Percentiles rank a stretch among this genome's conserved stretches.
Evolutionary conservation across 2,888 invertebrate species (phyloP).

Genomic region (Eilema griseolum): DNA sequence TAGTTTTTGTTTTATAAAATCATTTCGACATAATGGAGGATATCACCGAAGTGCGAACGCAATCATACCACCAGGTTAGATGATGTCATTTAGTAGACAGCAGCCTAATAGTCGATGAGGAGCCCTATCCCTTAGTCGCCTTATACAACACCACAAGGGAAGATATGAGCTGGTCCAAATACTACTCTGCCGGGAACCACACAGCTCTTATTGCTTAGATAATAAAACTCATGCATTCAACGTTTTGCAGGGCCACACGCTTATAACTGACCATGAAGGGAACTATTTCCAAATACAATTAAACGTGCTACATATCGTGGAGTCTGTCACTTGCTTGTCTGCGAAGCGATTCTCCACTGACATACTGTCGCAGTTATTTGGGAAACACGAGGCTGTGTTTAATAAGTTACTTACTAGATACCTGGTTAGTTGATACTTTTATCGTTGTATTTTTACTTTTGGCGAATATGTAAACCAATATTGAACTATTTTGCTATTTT

Average conservation of each 20-base stretch:
- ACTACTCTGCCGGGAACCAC: too few relatives aligned
- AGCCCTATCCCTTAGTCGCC: too few relatives aligned
- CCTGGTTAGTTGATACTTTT: constrained; percentile 68
- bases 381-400: constrained; percentile 90
- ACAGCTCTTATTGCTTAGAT: too few relatives aligned
- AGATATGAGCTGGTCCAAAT: too few relatives aligned
- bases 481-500: background rate
- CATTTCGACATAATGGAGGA: too few relatives aligned
- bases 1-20: too few relatives aligned
- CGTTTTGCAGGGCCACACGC: constrained; percentile 82
- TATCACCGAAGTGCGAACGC: too few relatives aligned
- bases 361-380: constrained; percentile 89
- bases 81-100: background rate
- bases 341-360: constrained; percentile 84
- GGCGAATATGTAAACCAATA: too few relatives aligned
- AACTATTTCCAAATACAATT: constrained; percentile 88
- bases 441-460: background rate
- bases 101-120: background rate
- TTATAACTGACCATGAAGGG: constrained; percentile 86
- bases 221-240: background rate
- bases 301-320: constrained; percentile 85
- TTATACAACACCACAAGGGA: too few relatives aligned
- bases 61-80: too few relatives aligned
- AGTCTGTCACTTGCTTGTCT: constrained; percentile 88
- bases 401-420: constrained; percentile 89